These are phyloP conservation scores for Drosophila rhopaloa DNA, from an alignment of 1,140 invertebrate species.

Conservation along the genomic window DNA sequence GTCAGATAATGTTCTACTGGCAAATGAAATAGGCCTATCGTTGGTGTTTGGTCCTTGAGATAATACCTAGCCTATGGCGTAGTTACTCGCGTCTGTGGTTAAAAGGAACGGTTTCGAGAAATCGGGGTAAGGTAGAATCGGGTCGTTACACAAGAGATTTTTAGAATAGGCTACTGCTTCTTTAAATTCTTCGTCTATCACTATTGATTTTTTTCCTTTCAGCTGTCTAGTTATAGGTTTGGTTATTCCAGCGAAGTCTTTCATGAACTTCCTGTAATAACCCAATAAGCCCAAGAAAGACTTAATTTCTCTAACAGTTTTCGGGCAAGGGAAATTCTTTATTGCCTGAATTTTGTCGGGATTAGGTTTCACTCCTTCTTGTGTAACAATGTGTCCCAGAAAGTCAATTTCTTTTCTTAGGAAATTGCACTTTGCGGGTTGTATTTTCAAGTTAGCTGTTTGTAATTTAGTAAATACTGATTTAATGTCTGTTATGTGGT, in stretches of 20 bases:
- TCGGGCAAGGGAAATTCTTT: conserved; percentile 16
- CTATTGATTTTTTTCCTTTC: conserved; percentile 17
- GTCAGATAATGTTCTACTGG: conserved; percentile 12
- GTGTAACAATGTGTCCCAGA: conserved; percentile 11
- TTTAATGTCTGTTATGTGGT: too few species aligned
- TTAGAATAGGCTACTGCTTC: conserved; percentile 5
- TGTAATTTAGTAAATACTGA: conserved; percentile 15
- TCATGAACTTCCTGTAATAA: conserved; percentile 16
- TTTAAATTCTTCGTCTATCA: conserved; percentile 9
- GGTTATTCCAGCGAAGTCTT: conserved; percentile 20
- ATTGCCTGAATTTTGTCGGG: conserved; percentile 13
- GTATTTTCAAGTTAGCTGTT: conserved; percentile 27
- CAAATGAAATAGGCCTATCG: conserved; percentile 15
- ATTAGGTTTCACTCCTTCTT: conserved; percentile 12
- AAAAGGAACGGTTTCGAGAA: conserved; percentile 10
- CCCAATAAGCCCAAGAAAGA: conserved; percentile 13
- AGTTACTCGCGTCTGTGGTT: conserved; percentile 18
- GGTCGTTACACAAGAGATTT: conserved; percentile 10
- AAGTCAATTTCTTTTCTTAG: conserved; percentile 12
- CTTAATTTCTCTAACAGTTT: conserved; percentile 12
- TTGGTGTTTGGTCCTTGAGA: background rate
- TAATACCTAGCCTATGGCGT: conserved; percentile 4
- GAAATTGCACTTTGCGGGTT: conserved; percentile 13
- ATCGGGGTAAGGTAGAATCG: conserved; percentile 1
- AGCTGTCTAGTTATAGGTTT: conserved; percentile 28